Base-by-base conservation (phyloP, 2,113 vertebrate genomes). In the Scophthalmus maximus region DNA sequence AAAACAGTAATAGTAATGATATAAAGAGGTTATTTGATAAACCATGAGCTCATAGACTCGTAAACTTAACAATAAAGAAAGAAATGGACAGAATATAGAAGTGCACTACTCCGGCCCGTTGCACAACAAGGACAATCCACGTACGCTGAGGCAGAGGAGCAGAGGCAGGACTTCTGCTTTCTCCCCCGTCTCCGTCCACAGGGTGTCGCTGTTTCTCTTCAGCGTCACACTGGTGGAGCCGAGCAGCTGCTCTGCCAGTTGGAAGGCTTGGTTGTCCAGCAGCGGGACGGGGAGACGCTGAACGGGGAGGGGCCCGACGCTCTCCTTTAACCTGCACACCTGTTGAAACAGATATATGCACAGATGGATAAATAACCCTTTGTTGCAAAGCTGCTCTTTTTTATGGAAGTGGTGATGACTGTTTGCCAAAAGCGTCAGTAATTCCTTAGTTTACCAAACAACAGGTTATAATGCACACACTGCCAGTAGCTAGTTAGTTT, bases 71-170 rank as follows among this genome's bases (percentile, higher is more conserved):
- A 78, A 50, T 12, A 73, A 82, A 81, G 56, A 80, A 65, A 78
- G 32, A 73, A 72, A 73, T 18, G 7, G n/a, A 29, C 4, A 22
- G 27, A 44, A 27, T n/a, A 30, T 3, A 34, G n/a, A 23, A 4
- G 4, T 61, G 49, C 14, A 53, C 51, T 71, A 20, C 9, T 64
- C 20, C 30, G 55, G 32, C 0, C 40, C 81, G 32, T 63, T 77
- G 63, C 76, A 81, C 61, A 98, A 86, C 40, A 89, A 78, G 38
- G 71, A 49, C 69, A 97, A 73, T 18, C 96, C 96, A 15, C 68
- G 89, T 50, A 95, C 22, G 10, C 91, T 90, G 66, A 96, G 88
- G 5, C 91, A 91, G 27, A 98, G 92, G 57, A 95, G 55, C 3
- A 95, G 61, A 0, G 90, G 93, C 29, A 78, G 79, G 58, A 91